Percentiles rank a stretch among this genome's conserved stretches.
Conservation (phyloP, 2,888 invertebrate genomes). For the Ennomos erosarius region DNA sequence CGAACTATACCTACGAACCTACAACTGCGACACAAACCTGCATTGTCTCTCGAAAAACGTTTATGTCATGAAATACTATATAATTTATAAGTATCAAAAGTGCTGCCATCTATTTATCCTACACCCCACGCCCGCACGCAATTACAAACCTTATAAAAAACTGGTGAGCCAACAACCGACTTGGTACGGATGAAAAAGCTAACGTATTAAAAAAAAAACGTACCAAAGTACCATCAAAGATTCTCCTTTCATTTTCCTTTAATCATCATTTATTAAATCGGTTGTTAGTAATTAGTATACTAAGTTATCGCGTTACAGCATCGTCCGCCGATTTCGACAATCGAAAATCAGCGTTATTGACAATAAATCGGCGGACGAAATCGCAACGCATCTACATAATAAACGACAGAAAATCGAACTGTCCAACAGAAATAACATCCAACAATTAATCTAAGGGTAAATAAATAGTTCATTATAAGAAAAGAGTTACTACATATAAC, state of each 20-base stretch:
- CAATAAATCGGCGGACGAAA: slow-evolving; percentile 15
- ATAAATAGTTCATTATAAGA: slow-evolving; percentile 63
- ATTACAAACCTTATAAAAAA: slow-evolving; percentile 62
- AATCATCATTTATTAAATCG: slow-evolving; percentile 22
- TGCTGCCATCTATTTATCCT: slow-evolving; percentile 50
- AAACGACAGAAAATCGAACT: slow-evolving; percentile 45
- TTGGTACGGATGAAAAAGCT: slow-evolving; percentile 8
- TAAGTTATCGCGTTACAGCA: slow-evolving; percentile 9
- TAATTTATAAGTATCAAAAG: slow-evolving; percentile 58
- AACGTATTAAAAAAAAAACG: slow-evolving; percentile 15
- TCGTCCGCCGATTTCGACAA: slow-evolving; percentile 11
- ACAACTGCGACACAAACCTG: slow-evolving; percentile 9
- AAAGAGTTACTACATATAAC: slow-evolving; percentile 59
- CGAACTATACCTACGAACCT: slow-evolving; percentile 17
- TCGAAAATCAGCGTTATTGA: not conserved
- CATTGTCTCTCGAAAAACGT: slow-evolving; percentile 16
- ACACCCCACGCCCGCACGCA: slow-evolving; percentile 49
- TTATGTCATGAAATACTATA: slow-evolving; percentile 49
- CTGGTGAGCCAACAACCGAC: slow-evolving; percentile 29
- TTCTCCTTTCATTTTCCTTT: slow-evolving; percentile 1
- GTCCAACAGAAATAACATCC: slow-evolving; percentile 69
- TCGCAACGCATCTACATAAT: slow-evolving; percentile 16
- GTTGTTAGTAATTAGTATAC: slow-evolving; percentile 32
- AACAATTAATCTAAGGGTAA: slow-evolving; percentile 69
- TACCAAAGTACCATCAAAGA: slow-evolving; percentile 24